Conservation (phyloP, 2,113 vertebrate genomes). For the Gallinago media region DNA sequence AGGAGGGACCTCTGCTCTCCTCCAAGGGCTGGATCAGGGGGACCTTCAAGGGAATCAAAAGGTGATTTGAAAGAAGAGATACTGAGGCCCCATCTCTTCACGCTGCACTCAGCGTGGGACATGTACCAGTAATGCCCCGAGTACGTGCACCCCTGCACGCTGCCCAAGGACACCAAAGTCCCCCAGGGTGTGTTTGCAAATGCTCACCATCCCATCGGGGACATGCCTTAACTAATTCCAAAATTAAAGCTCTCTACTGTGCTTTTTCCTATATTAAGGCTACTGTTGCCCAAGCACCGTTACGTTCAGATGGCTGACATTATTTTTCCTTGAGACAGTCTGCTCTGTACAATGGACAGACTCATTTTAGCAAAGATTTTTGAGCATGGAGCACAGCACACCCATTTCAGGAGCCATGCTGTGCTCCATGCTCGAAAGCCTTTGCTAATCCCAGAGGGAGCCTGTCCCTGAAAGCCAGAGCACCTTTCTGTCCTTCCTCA, state of each 20-base stretch:
- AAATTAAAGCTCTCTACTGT: background rate
- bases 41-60: background rate
- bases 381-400: background rate
- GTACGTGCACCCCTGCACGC: fast-evolving
- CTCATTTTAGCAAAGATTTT: background rate
- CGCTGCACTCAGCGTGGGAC: fast-evolving
- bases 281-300: background rate
- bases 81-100: background rate
- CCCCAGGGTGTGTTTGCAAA: background rate
- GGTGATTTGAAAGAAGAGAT: background rate
- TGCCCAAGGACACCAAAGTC: background rate
- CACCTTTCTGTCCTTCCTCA: background rate
- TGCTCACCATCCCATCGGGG: background rate
- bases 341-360: background rate
- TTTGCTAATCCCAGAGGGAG: background rate
- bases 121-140: fast-evolving
- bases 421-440: background rate
- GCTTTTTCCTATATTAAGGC: background rate
- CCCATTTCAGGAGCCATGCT: background rate
- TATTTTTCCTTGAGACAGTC: fast-evolving
- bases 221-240: background rate
- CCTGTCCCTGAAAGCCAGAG: background rate
- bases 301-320: background rate
- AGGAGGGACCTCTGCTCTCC: background rate
- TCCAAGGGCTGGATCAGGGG: background rate